Base-by-base conservation (phyloP, 2,888 invertebrate species). In the Pseudococcus viburni region DNA sequence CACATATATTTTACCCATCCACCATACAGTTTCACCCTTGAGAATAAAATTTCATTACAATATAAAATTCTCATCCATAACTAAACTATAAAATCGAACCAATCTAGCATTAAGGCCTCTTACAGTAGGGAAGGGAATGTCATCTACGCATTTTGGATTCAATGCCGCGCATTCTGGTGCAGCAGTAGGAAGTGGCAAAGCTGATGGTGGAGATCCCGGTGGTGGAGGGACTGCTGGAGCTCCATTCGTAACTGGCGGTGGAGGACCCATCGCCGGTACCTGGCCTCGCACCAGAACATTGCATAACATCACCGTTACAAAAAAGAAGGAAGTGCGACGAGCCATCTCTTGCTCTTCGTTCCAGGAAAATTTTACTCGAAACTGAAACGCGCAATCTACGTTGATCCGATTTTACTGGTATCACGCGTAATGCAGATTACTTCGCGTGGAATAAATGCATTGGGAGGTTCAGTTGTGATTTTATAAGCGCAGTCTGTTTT, bases 21-120 rank as follows among this genome's bases (percentile, higher is more conserved):
- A 80, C 42, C 46, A 80, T n/a, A 80, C 42, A 80, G 2, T n/a
- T 80, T 80, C 80, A 42, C 80, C 80, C 80, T 80, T 26, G 68
- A 46, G 17, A 51, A 51, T 51, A 15, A 33, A 33, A 33, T 33
- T 33, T 33, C 26, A 33, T 33, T 33, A 33, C 1, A 33, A 33
- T 33, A 33, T 33, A 33, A 1, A 33, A 33, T 33, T 33, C 26
- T 33, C 26, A 33, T 33, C 26, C 3, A 3, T 3, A 33, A 33
- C 26, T 3, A 33, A 33, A 3, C 26, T 33, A 33, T 3, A 1
- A 33, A 33, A 33, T 33, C 3, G 3, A 33, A 33, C 26, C 1
- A 33, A 33, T 33, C 26, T 33, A 33, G 26, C 3, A 33, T 33
- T 33, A 33, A 33, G 3, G 1, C 3, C 11, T 42, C 42, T 80